These are phyloP conservation scores for Micromussa lordhowensis DNA, from an alignment of 92 coral and sea anemone species.

Conservation along the genomic window DNA sequence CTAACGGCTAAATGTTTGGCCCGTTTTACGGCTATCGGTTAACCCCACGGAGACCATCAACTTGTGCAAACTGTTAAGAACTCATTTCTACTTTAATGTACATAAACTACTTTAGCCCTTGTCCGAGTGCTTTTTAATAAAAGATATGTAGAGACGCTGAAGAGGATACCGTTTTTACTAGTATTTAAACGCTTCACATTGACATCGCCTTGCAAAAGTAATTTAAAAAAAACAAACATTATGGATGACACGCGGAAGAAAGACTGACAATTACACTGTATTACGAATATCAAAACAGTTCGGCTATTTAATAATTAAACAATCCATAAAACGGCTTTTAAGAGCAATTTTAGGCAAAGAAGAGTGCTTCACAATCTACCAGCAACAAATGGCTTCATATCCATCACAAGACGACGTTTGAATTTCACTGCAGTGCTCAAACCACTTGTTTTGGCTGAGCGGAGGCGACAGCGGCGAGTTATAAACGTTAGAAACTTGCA, in stretches of 20 bases:
- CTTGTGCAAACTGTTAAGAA: background rate
- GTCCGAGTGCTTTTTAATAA: background rate
- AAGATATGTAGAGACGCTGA: background rate
- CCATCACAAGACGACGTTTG: background rate
- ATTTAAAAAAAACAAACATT: background rate
- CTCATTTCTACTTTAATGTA: background rate
- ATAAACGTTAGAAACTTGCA: background rate
- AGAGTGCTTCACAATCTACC: background rate
- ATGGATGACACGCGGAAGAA: background rate
- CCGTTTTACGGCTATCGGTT: no score
- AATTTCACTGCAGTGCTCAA: background rate
- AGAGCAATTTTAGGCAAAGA: background rate
- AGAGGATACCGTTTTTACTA: background rate
- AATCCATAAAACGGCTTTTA: no score
- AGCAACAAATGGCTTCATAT: background rate
- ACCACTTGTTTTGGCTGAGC: background rate
- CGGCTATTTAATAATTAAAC: no score
- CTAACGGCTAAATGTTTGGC: no score
- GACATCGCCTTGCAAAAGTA: background rate
- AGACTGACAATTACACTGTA: background rate
- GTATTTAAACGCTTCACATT: background rate
- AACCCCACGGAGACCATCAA: background rate
- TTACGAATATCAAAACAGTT: background rate
- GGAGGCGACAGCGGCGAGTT: background rate
- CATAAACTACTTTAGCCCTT: background rate